Conservation (phyloP, 2,888 invertebrate genomes). For the Criorhina ranunculi region DNA sequence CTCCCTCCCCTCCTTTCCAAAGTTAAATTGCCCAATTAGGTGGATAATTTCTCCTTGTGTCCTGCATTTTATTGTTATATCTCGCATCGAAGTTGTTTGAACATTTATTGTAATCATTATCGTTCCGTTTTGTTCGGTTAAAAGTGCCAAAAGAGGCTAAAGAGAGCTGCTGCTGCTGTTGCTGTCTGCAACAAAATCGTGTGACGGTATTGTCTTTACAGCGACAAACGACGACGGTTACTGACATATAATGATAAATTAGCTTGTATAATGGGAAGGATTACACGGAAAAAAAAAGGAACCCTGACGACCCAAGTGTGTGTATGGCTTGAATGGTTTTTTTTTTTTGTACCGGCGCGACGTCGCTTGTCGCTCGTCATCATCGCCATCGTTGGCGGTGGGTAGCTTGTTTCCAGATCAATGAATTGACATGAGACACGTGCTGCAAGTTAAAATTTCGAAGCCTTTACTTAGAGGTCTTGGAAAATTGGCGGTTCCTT, state of each 20-base stretch:
- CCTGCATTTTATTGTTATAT: slow-evolving; percentile 60
- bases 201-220: slow-evolving; percentile 32
- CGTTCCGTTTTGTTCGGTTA: slow-evolving; percentile 46
- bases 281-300: background rate
- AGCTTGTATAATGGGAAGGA: slow-evolving; percentile 46
- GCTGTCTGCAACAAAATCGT: slow-evolving; percentile 9
- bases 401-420: slow-evolving; percentile 66
- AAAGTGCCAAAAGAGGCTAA: slow-evolving; percentile 22
- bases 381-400: slow-evolving; percentile 19
- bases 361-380: no score
- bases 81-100: slow-evolving; percentile 53
- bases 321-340: slow-evolving; percentile 9
- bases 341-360: slow-evolving; percentile 12
- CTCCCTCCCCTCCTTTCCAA: background rate
- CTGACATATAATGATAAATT: slow-evolving; percentile 70
- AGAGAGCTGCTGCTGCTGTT: slow-evolving; percentile 35
- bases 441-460: slow-evolving; percentile 68
- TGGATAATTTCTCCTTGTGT: slow-evolving; percentile 49
- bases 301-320: slow-evolving; percentile 1
- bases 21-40: slow-evolving; percentile 64
- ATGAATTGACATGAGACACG: slow-evolving; percentile 71
- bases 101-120: slow-evolving; percentile 74
- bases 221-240: slow-evolving; percentile 20
- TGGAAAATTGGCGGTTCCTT: slow-evolving; percentile 15
- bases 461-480: slow-evolving; percentile 68